Conservation (phyloP, 2,797 vertebrate species). For the Pelochelys cantorii region DNA sequence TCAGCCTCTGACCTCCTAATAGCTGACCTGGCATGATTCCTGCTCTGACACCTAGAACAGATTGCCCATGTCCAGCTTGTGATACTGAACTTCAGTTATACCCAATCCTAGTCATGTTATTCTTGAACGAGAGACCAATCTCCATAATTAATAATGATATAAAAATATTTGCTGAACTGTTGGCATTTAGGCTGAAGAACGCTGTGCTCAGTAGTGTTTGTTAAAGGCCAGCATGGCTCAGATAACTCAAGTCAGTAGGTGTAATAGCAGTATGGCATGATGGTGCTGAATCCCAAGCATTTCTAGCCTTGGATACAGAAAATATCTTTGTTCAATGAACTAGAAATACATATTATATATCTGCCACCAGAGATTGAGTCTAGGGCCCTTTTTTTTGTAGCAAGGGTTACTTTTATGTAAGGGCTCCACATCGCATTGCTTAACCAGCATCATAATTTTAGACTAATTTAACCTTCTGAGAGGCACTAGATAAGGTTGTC, state of each 20-base stretch:
- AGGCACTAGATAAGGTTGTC: not conserved
- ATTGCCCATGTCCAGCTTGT: not conserved
- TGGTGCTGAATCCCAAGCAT: not conserved
- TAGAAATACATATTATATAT: not conserved
- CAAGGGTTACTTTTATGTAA: not conserved
- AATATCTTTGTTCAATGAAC: not conserved
- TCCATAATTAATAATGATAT: not conserved
- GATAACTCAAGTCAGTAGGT: not conserved
- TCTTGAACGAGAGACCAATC: not conserved
- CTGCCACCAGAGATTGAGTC: not conserved
- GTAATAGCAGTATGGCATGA: not conserved
- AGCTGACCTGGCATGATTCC: not conserved
- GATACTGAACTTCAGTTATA: not conserved
- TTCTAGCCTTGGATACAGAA: not conserved
- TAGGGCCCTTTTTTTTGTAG: not conserved
- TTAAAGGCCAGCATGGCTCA: not conserved
- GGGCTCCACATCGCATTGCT: not conserved
- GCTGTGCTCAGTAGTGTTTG: not conserved
- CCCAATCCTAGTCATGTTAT: not conserved
- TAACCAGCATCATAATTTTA: not conserved
- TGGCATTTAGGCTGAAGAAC: not conserved
- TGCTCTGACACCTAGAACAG: not conserved
- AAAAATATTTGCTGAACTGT: not conserved
- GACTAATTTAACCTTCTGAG: not conserved
- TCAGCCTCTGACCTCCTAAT: not conserved